These are phyloP conservation scores for Mormyrus hasselquistii DNA, from an alignment of 2,797 vertebrate species.

Conservation along the genomic window DNA sequence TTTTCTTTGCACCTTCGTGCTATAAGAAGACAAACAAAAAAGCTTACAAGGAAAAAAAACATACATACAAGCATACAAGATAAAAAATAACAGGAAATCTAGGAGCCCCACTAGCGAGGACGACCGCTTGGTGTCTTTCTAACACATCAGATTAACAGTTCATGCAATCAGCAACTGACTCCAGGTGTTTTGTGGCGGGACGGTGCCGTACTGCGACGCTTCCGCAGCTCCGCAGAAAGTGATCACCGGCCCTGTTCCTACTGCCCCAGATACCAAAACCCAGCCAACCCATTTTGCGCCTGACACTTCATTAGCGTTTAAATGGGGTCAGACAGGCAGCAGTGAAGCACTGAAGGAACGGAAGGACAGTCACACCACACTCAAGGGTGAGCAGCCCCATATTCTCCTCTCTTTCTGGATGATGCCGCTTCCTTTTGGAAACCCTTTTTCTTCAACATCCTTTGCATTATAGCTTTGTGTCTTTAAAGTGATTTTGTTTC, in stretches of 20 bases:
- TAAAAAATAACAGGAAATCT: background rate
- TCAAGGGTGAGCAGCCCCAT: background rate
- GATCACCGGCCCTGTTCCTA: background rate
- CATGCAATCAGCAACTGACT: background rate
- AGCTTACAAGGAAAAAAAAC: background rate
- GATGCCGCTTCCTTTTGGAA: background rate
- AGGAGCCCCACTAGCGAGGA: background rate
- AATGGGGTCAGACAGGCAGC: background rate
- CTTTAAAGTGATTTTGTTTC: background rate
- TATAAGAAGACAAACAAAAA: background rate
- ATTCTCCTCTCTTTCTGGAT: background rate
- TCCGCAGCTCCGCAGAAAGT: background rate
- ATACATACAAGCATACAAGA: background rate
- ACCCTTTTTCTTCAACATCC: background rate
- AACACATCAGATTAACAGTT: background rate
- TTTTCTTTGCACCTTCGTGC: background rate
- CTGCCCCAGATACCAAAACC: background rate
- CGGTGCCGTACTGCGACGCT: background rate
- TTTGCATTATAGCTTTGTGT: background rate
- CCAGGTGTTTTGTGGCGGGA: background rate
- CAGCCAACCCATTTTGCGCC: background rate
- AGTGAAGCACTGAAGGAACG: background rate
- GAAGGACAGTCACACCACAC: background rate
- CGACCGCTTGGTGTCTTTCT: background rate
- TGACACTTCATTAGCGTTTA: background rate